phyloP scores from a whole-genome alignment of 1,140 invertebrate genomes.

The Ganaspis sp. region DNA sequence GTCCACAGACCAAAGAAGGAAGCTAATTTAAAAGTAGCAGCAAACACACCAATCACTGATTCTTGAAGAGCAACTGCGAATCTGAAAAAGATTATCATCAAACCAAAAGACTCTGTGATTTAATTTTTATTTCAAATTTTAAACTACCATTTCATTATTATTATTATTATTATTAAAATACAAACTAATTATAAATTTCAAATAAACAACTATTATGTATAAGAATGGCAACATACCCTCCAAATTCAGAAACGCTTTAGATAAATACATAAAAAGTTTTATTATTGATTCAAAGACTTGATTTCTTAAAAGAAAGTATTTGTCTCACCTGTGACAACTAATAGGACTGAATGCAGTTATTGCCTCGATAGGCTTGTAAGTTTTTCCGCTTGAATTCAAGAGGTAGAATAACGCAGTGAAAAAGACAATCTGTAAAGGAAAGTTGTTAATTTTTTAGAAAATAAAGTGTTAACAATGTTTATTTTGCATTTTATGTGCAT shows the following conservation, averaged over 20 bases:
- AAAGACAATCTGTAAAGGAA: constrained; percentile 89
- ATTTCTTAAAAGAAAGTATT: constrained; percentile 24
- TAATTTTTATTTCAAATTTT: not conserved
- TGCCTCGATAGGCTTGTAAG: constrained; percentile 94
- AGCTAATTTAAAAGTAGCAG: constrained; percentile 97
- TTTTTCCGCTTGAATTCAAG: constrained; percentile 89
- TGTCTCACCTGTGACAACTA: constrained; percentile 75
- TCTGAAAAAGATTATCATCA: constrained; percentile 61
- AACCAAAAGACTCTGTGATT: no score
- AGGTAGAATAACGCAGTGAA: constrained; percentile 97
- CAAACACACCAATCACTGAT: constrained; percentile 89
- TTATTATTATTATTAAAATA: no score
- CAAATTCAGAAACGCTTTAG: constrained; percentile 34
- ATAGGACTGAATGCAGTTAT: constrained; percentile 85
- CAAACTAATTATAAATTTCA: no score
- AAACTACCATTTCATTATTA: no score
- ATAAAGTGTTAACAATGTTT: no score
- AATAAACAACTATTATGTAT: constrained; percentile 28
- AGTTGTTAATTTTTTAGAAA: constrained; percentile 34
- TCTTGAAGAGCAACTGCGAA: constrained; percentile 87
- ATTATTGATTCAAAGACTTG: not conserved
- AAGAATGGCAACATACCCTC: constrained; percentile 53
- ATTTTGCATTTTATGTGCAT: no score
- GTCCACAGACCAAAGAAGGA: constrained; percentile 98
- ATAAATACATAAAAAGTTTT: constrained; percentile 18